Evolutionary conservation across 2,888 invertebrate genomes (phyloP).

Genomic region (Morpho achilles): DNA sequence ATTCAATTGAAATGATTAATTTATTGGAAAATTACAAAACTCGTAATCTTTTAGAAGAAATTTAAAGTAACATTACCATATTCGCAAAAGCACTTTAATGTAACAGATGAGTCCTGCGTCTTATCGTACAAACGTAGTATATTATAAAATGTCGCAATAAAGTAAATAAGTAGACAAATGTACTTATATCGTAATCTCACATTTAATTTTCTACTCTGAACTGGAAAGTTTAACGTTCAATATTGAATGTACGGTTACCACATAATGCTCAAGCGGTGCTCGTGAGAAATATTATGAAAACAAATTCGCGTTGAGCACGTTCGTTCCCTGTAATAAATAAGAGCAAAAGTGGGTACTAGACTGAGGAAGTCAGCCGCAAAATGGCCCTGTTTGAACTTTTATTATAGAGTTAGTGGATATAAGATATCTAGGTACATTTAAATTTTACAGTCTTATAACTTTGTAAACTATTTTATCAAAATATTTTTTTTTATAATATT

Average conservation of each 20-base stretch:
- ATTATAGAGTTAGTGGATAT: conserved; percentile 43
- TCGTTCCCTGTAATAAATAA: conserved; percentile 74
- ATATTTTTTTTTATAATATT: neutral
- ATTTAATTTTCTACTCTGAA: conserved; percentile 40
- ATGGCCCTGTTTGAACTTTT: conserved; percentile 66
- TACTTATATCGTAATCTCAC: conserved; percentile 40
- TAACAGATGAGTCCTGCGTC: conserved; percentile 62
- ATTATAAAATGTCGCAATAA: conserved; percentile 76
- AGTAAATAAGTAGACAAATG: conserved; percentile 73
- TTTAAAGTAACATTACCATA: conserved; percentile 16
- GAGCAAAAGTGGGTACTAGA: conserved; percentile 53
- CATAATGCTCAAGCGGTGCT: conserved; percentile 52
- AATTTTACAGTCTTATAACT: conserved; percentile 3
- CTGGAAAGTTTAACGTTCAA: conserved; percentile 34
- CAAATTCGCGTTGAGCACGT: conserved; percentile 77
- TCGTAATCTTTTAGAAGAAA: conserved; percentile 10
- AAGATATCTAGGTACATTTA: conserved; percentile 9
- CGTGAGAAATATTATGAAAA: conserved; percentile 76
- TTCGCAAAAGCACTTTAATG: conserved; percentile 48
- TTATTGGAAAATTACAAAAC: conserved; percentile 4
- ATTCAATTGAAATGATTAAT: neutral
- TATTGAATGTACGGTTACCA: conserved; percentile 36
- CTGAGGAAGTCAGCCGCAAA: conserved; percentile 52
- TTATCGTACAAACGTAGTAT: conserved; percentile 69
- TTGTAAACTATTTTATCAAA: neutral